A percentile compares a stretch with the other conserved stretches of the same genome.
phyloP scores from a whole-genome alignment of 2,888 invertebrate genomes.

The Drosophila anomalata region DNA sequence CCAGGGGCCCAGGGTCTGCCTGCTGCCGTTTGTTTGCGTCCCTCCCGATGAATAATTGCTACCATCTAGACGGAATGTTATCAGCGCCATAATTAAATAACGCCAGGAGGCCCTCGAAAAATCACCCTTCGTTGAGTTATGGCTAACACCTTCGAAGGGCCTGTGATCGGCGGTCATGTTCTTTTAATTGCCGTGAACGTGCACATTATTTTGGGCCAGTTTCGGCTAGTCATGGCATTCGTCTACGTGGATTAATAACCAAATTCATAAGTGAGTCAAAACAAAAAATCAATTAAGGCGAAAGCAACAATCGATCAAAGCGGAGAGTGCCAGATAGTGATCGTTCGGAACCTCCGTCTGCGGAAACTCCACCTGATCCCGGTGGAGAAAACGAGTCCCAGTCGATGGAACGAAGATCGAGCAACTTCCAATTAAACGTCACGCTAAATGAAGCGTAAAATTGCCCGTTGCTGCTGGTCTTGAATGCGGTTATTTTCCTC shows the following conservation, averaged over 20 bases:
- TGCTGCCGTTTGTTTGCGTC: slow-evolving; percentile 41
- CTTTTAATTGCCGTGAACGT: slow-evolving; percentile 65
- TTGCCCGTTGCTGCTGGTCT: slow-evolving; percentile 79
- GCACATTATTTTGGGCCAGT: slow-evolving; percentile 44
- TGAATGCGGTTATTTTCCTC: slow-evolving; percentile 48
- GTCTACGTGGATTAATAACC: slow-evolving; percentile 17
- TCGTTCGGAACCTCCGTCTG: slow-evolving; percentile 4
- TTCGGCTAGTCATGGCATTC: slow-evolving; percentile 53
- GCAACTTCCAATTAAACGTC: slow-evolving; percentile 78
- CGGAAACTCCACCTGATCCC: slow-evolving; percentile 38
- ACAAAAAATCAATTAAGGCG: slow-evolving; percentile 74
- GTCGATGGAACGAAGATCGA: slow-evolving; percentile 35
- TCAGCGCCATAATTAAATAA: slow-evolving; percentile 84
- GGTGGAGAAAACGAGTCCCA: slow-evolving; percentile 24
- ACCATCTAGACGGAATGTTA: slow-evolving; percentile 83
- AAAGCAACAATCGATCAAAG: slow-evolving; percentile 71
- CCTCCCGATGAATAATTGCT: slow-evolving; percentile 82
- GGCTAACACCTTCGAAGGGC: slow-evolving; percentile 27
- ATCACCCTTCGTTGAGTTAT: neutral
- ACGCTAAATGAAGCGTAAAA: slow-evolving; percentile 80
- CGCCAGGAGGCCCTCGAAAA: slow-evolving; percentile 78
- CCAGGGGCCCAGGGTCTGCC: neutral
- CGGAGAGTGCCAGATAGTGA: slow-evolving; percentile 32
- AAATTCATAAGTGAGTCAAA: slow-evolving; percentile 59
- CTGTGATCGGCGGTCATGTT: slow-evolving; percentile 57